A percentile compares a stretch with the other conserved stretches of the same genome.
phyloP scores from a whole-genome alignment of 2,888 invertebrate species.

The Chymomyza fuscimana region DNA sequence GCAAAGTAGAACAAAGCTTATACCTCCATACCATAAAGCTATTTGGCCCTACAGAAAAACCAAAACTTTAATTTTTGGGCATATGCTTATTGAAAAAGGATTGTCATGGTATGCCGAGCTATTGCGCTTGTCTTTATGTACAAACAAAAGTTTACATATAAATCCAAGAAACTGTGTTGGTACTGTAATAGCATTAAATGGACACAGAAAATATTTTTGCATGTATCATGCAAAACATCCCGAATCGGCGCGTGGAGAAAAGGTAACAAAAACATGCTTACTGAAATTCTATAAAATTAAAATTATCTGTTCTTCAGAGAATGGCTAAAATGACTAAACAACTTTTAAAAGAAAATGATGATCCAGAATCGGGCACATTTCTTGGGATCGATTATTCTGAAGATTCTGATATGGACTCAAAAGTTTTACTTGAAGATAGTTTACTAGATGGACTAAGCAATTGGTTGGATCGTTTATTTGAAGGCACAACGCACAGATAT shows the following conservation, averaged over 20 bases:
- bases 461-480: conserved; percentile 98
- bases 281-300: background rate
- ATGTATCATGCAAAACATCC: conserved; percentile 99
- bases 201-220: conserved; percentile 98
- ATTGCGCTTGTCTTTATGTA: conserved; percentile 91
- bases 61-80: conserved; percentile 97
- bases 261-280: conserved; percentile 80
- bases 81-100: conserved; percentile 94
- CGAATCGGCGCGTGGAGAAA: conserved; percentile 86
- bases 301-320: conserved; percentile 80
- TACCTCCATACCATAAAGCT: conserved; percentile 94
- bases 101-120: conserved; percentile 96
- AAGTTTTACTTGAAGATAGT: conserved; percentile 85
- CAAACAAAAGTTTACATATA: conserved; percentile 90
- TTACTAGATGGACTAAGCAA: conserved; percentile 94
- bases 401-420: conserved; percentile 82
- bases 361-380: conserved; percentile 91
- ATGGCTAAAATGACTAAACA: conserved; percentile 86
- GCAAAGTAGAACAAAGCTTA: conserved; percentile 90
- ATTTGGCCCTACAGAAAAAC: conserved; percentile 98
- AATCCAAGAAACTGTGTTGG: conserved; percentile 98
- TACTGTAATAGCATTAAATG: conserved; percentile 96
- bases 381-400: conserved; percentile 88
- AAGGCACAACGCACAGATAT: conserved; percentile 96
- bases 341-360: conserved; percentile 81